Percentiles rank a stretch among this genome's conserved stretches.
These are phyloP conservation scores for Atta cephalotes DNA, from an alignment of 1,140 invertebrate species.

Conservation along the genomic window DNA sequence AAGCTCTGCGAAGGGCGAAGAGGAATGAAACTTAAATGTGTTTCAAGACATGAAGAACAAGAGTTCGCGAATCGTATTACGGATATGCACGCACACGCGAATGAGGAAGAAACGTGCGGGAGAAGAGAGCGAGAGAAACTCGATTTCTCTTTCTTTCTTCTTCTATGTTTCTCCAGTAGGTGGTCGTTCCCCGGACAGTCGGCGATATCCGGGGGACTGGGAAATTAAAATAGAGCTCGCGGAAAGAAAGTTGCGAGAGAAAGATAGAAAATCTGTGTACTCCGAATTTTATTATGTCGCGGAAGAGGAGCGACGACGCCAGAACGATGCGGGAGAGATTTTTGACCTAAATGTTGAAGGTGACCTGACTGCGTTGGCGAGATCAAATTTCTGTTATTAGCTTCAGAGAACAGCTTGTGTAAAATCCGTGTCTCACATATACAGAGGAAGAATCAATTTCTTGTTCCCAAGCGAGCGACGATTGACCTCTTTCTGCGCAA, in stretches of 20 bases:
- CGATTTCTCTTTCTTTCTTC: constrained; percentile 4
- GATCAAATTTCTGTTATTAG: constrained; percentile 53
- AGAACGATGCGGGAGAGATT: constrained; percentile 82
- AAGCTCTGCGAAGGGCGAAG: constrained; percentile 71
- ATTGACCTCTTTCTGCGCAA: constrained; percentile 10
- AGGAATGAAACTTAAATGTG: constrained; percentile 63
- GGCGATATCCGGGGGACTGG: constrained; percentile 67
- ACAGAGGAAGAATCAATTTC: constrained; percentile 22
- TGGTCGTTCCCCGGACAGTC: constrained; percentile 75
- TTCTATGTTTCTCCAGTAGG: constrained; percentile 44
- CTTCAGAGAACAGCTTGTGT: constrained; percentile 31
- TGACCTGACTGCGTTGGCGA: constrained; percentile 53
- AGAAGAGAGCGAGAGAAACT: neutral
- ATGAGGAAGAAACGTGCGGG: constrained; percentile 23
- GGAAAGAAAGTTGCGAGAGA: constrained; percentile 75
- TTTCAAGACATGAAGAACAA: neutral
- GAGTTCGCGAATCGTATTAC: neutral
- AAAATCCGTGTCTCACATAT: constrained; percentile 35
- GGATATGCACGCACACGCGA: constrained; percentile 14
- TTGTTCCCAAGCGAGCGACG: neutral
- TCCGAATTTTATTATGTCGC: constrained; percentile 76
- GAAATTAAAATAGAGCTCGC: constrained; percentile 80
- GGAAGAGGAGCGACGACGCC: constrained; percentile 67
- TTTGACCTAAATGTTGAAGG: constrained; percentile 82
- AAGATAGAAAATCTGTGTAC: constrained; percentile 63